Evolutionary conservation across 1,140 invertebrate species (phyloP).

Genomic region (Cheumatopsyche charites): DNA sequence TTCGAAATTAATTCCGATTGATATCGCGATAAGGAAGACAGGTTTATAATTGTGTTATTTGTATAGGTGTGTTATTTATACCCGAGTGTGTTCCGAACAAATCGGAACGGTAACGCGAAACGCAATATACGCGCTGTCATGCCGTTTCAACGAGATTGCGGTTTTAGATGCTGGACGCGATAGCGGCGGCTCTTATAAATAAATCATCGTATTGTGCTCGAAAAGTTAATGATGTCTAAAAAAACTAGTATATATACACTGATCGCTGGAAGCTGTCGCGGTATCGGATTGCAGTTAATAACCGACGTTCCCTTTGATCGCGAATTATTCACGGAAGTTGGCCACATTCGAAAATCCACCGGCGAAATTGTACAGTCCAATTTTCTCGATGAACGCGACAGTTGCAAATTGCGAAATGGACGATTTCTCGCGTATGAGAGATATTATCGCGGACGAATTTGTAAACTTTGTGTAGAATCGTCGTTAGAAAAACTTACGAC

Average conservation of each 20-base stretch:
- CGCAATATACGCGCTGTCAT: constrained; percentile 26
- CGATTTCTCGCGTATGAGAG: not conserved
- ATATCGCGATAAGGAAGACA: constrained; percentile 35
- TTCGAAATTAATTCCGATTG: constrained; percentile 39
- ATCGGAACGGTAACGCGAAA: constrained; percentile 31
- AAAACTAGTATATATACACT: too few relatives aligned
- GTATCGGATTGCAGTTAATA: too few relatives aligned
- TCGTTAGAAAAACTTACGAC: constrained; percentile 22
- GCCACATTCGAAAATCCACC: too few relatives aligned
- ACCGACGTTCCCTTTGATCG: too few relatives aligned
- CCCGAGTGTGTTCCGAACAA: constrained; percentile 23
- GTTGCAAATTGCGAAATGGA: too few relatives aligned
- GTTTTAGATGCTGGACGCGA: constrained; percentile 18
- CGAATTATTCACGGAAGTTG: too few relatives aligned
- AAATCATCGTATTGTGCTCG: constrained; percentile 1
- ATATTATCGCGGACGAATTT: constrained; percentile 2
- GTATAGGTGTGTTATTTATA: constrained; percentile 37
- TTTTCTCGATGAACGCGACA: too few relatives aligned
- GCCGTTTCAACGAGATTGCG: constrained; percentile 21
- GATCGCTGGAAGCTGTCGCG: too few relatives aligned
- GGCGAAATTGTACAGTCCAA: too few relatives aligned
- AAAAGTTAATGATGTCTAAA: too few relatives aligned
- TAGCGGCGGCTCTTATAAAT: constrained; percentile 12
- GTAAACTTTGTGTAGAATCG: constrained; percentile 1
- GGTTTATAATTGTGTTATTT: constrained; percentile 40